Percentiles rank a stretch among this genome's conserved stretches.
phyloP scores from a whole-genome alignment of 2,797 vertebrate species.

The Lepus townsendii region DNA sequence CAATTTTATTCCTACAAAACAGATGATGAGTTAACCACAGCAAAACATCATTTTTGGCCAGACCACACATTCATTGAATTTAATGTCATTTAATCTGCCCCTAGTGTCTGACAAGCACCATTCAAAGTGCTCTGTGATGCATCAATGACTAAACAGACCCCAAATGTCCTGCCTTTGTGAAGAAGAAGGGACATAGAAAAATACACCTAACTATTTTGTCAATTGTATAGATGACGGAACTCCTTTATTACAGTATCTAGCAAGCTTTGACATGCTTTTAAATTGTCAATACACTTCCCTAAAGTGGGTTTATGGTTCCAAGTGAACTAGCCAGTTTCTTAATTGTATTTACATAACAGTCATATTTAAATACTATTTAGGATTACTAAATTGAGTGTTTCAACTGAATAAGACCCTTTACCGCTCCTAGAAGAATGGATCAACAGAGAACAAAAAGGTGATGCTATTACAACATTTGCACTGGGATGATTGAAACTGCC shows the following conservation, averaged over 20 bases:
- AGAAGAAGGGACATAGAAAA: neutral
- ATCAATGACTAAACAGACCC: neutral
- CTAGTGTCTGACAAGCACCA: neutral
- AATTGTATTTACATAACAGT: neutral
- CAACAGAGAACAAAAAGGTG: neutral
- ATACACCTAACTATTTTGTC: neutral
- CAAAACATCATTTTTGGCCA: neutral
- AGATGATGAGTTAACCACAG: neutral
- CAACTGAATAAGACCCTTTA: neutral
- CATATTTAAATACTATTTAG: neutral
- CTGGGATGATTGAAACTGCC: slow-evolving; percentile 94
- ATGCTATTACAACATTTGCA: slow-evolving; percentile 85
- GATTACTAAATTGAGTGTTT: neutral
- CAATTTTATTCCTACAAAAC: neutral
- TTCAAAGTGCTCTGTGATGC: neutral
- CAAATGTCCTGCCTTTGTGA: neutral
- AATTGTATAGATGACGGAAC: neutral
- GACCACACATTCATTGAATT: neutral
- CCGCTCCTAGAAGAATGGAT: neutral
- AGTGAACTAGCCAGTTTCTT: neutral
- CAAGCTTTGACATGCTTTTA: neutral
- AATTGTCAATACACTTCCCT: neutral
- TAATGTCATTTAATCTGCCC: neutral
- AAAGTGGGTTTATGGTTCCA: neutral
- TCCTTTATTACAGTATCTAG: neutral